Conservation (phyloP, 2,113 vertebrate genomes). For the Urocynchramus pylzowi region DNA sequence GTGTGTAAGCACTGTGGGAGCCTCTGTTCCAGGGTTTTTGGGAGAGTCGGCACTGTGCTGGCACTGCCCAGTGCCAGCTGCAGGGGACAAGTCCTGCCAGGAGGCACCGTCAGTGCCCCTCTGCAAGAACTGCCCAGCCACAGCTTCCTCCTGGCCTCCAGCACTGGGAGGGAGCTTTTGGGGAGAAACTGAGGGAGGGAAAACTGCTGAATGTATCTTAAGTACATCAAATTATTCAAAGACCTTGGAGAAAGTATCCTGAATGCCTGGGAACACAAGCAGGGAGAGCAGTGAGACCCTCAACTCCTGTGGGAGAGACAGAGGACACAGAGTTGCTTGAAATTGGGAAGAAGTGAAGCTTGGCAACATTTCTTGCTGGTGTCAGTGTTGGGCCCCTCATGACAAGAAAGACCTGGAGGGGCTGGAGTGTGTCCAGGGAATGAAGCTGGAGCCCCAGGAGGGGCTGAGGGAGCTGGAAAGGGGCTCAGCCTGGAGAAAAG, state of each 20-base stretch:
- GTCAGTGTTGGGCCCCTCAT: background rate
- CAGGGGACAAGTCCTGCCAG: background rate
- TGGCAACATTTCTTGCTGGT: background rate
- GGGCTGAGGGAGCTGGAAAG: fast-evolving
- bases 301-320: background rate
- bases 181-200: background rate
- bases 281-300: background rate
- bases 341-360: background rate
- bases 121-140: background rate
- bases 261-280: background rate
- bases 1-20: background rate
- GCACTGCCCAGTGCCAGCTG: background rate
- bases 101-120: fast-evolving
- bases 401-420: fast-evolving
- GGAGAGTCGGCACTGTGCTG: background rate
- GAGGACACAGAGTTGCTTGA: background rate
- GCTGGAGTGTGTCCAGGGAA: background rate
- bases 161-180: background rate
- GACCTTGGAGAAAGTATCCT: background rate
- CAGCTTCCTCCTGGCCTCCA: background rate
- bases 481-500: background rate
- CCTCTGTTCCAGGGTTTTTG: fast-evolving
- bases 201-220: background rate
- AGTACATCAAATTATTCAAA: background rate
- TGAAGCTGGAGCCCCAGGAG: fast-evolving